A percentile compares a stretch with the other conserved stretches of the same genome.
Evolutionary conservation across 2,888 invertebrate species (phyloP).

Genomic region (Hyposoter dolosus): DNA sequence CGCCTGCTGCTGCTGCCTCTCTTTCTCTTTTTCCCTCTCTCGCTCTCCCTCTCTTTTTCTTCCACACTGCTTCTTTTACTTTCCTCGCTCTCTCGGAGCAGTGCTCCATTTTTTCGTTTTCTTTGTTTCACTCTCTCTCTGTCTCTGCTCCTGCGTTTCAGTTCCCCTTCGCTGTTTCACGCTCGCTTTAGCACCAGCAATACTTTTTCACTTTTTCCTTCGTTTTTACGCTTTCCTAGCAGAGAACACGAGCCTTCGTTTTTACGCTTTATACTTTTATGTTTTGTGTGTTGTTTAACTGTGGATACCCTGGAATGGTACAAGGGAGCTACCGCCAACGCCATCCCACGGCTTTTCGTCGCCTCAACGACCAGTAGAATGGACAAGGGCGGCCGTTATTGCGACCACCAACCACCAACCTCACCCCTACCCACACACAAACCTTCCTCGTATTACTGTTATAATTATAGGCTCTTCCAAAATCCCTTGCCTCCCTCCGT

Average conservation of each 20-base stretch:
- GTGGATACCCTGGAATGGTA: conserved; percentile 56
- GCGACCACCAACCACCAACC: conserved; percentile 53
- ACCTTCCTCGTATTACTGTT: conserved; percentile 24
- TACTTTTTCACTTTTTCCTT: conserved; percentile 56
- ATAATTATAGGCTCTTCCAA: conserved; percentile 32
- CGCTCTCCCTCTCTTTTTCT: neutral
- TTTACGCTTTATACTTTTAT: conserved; percentile 46
- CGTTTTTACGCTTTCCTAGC: conserved; percentile 61
- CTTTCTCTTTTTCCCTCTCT: neutral
- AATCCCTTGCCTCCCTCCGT: neutral
- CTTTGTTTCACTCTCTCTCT: conserved; percentile 64
- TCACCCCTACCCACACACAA: conserved; percentile 19
- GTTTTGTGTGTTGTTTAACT: conserved; percentile 60
- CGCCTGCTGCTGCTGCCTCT: conserved; percentile 32
- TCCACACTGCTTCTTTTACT: no score
- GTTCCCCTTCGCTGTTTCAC: conserved; percentile 63
- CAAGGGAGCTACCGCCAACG: conserved; percentile 51
- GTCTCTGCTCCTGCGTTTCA: conserved; percentile 58
- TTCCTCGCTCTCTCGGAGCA: conserved; percentile 32
- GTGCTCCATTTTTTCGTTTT: conserved; percentile 64
- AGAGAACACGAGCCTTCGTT: conserved; percentile 61
- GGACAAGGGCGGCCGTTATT: conserved; percentile 43
- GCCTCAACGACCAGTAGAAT: conserved; percentile 36
- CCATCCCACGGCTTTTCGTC: conserved; percentile 61
- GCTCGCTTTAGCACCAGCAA: conserved; percentile 62